These are phyloP conservation scores for Pantherophis alleghaniensis DNA, from an alignment of 2,797 vertebrate genomes.

Conservation along the genomic window DNA sequence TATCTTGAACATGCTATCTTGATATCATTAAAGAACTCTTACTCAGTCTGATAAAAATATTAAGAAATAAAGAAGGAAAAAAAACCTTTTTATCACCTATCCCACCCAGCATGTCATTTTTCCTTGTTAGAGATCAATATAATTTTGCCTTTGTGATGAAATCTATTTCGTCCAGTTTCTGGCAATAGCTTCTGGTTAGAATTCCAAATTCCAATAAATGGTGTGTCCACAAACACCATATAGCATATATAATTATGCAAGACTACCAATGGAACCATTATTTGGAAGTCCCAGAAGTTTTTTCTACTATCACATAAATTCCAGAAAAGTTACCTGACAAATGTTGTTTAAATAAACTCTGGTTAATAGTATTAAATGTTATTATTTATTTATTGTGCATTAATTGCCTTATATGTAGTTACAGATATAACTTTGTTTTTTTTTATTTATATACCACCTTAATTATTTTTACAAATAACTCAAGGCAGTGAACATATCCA, in stretches of 20 bases:
- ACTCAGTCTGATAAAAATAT: slow-evolving; percentile 20
- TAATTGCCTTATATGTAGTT: neutral
- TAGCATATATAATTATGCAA: slow-evolving; percentile 63
- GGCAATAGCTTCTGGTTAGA: slow-evolving; percentile 65
- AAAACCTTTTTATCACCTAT: slow-evolving; percentile 53
- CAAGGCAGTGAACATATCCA: neutral
- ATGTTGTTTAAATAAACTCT: neutral
- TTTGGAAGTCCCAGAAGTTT: slow-evolving; percentile 61
- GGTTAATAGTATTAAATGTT: neutral
- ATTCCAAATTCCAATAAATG: slow-evolving; percentile 67
- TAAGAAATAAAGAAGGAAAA: slow-evolving; percentile 45
- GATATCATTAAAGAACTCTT: neutral
- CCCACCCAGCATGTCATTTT: slow-evolving; percentile 52
- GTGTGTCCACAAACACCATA: slow-evolving; percentile 62
- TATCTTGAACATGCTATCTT: neutral
- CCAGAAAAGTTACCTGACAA: slow-evolving; percentile 15
- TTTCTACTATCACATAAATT: slow-evolving; percentile 47
- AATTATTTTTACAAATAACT: neutral
- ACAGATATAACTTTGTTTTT: neutral
- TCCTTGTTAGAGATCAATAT: slow-evolving; percentile 68
- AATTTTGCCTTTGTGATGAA: slow-evolving; percentile 59
- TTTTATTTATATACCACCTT: neutral
- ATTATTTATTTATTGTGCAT: neutral
- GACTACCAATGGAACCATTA: slow-evolving; percentile 34
- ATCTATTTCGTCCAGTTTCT: slow-evolving; percentile 71